Conservation (phyloP, 2,113 vertebrate species). For the Fregata magnificens region DNA sequence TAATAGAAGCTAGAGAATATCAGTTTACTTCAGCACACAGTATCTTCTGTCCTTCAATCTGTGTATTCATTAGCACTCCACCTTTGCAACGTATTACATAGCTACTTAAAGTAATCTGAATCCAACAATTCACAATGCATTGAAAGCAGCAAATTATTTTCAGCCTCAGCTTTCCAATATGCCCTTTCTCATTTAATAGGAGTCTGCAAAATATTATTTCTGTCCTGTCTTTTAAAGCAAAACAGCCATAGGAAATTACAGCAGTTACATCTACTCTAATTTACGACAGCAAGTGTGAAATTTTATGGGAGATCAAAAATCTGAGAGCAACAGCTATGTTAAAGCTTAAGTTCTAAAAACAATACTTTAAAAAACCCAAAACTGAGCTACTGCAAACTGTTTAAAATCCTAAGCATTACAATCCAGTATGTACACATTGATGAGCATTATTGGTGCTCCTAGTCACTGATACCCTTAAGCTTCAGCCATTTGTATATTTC, state of each 20-base stretch:
- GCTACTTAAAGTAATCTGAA: constrained; percentile 69
- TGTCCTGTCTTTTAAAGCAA: not conserved
- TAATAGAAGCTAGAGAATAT: constrained; percentile 61
- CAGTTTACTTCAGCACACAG: constrained; percentile 72
- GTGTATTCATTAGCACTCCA: constrained; percentile 49
- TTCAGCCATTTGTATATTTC: not conserved
- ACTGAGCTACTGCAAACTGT: not conserved
- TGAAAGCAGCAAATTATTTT: constrained; percentile 65
- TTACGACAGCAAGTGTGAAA: not conserved
- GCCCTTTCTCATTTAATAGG: not conserved
- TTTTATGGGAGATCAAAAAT: not conserved
- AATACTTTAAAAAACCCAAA: not conserved
- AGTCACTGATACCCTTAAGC: not conserved
- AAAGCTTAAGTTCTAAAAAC: not conserved
- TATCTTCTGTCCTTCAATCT: constrained; percentile 65
- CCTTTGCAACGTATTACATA: constrained; percentile 59
- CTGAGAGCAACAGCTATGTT: not conserved
- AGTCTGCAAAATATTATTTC: not conserved
- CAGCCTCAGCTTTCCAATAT: constrained; percentile 36
- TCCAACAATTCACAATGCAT: constrained; percentile 44
- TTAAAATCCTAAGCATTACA: not conserved
- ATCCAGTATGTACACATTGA: not conserved
- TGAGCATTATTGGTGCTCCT: not conserved
- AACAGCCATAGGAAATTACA: not conserved
- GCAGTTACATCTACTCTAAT: not conserved